These are phyloP conservation scores for Phocoena phocoena DNA, from an alignment of 2,113 vertebrate species.

Conservation along the genomic window DNA sequence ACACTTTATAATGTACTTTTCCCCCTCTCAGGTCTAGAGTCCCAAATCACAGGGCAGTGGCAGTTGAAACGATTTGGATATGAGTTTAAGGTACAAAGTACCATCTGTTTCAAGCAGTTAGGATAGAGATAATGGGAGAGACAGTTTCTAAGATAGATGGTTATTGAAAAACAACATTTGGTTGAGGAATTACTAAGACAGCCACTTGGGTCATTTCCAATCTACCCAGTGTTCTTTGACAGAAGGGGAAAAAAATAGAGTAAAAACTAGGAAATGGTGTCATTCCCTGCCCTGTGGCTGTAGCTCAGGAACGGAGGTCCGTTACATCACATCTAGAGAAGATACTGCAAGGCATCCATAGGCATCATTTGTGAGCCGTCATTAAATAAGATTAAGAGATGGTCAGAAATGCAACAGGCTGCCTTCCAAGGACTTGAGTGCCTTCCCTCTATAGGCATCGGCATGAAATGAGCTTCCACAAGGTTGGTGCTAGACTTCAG, in stretches of 20 bases:
- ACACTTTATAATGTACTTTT: constrained; percentile 7
- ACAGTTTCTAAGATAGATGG: constrained; percentile 61
- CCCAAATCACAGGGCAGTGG: constrained; percentile 55
- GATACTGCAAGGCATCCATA: neutral
- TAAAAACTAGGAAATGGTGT: neutral
- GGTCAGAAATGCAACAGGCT: neutral
- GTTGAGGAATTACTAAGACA: constrained; percentile 45
- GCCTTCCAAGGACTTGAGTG: neutral
- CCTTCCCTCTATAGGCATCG: neutral
- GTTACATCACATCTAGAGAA: neutral
- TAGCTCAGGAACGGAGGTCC: neutral
- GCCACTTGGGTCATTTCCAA: neutral
- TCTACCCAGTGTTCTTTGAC: neutral
- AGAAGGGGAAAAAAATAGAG: neutral
- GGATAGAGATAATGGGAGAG: constrained; percentile 56
- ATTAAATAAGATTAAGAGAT: neutral
- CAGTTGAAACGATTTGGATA: constrained; percentile 44
- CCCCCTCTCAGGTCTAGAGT: neutral
- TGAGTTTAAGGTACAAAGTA: constrained; percentile 59
- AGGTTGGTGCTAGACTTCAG: neutral
- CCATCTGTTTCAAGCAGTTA: constrained; percentile 70
- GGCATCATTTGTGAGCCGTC: neutral
- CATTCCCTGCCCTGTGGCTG: neutral
- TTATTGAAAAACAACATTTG: constrained; percentile 56
- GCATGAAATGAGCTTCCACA: neutral